These are phyloP conservation scores for Atopsyche davidsoni DNA, from an alignment of 1,140 invertebrate genomes.

Conservation along the genomic window DNA sequence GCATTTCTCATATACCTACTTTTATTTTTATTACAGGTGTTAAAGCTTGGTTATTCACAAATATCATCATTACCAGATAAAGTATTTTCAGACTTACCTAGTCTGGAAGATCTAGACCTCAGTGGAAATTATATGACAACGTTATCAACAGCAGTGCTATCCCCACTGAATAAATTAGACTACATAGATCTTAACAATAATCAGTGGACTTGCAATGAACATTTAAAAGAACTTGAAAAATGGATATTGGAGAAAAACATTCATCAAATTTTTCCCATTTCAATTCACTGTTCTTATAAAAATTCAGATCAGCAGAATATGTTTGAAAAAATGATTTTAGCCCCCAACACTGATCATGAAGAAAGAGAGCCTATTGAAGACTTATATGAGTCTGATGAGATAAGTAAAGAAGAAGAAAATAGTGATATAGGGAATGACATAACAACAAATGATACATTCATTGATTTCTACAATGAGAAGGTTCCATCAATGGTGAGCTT, in stretches of 20 bases:
- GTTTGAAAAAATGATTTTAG: constrained; percentile 44
- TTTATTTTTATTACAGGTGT: constrained; percentile 38
- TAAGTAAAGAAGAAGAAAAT: constrained; percentile 41
- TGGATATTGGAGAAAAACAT: constrained; percentile 38
- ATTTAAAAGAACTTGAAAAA: constrained; percentile 37
- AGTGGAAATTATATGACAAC: constrained; percentile 46
- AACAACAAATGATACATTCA: constrained; percentile 15
- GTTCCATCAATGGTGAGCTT: constrained; percentile 42
- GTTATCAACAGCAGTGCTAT: constrained; percentile 38
- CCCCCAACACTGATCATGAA: constrained; percentile 31
- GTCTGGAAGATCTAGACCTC: constrained; percentile 45
- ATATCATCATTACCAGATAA: constrained; percentile 43
- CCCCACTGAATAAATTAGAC: constrained; percentile 39
- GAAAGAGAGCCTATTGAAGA: constrained; percentile 26
- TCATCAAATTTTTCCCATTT: no score
- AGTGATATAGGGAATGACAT: constrained; percentile 18
- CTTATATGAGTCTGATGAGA: constrained; percentile 33
- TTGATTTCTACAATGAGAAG: constrained; percentile 40
- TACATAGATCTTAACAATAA: constrained; percentile 42
- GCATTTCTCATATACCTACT: background rate
- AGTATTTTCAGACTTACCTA: constrained; percentile 43
- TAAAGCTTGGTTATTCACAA: constrained; percentile 47
- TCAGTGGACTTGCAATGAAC: constrained; percentile 40
- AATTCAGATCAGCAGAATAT: constrained; percentile 31
- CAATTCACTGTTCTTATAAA: no score